Evolutionary conservation across 2,113 vertebrate species (phyloP).

Genomic region (Piprites chloris): DNA sequence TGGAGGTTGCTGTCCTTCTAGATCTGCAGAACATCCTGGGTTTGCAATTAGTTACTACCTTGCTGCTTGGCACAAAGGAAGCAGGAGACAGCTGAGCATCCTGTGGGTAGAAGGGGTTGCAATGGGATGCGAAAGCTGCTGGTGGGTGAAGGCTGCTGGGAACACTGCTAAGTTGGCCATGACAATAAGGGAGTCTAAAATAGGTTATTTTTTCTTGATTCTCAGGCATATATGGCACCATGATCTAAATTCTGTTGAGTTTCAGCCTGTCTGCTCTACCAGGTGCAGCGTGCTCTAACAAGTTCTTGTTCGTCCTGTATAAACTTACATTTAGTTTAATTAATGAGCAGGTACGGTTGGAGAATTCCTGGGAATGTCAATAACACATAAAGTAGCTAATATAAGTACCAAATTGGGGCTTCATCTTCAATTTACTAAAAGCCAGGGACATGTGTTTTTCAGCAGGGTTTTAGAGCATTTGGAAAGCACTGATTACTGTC

Average conservation of each 20-base stretch:
- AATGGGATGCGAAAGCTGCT: not conserved
- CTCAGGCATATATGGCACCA: accelerated
- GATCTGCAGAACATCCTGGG: not conserved
- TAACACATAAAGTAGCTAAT: not conserved
- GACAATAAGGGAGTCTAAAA: not conserved
- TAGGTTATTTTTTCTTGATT: not conserved
- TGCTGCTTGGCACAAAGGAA: not conserved
- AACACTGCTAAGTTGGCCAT: not conserved
- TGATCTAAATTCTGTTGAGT: not conserved
- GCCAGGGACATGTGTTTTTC: not conserved
- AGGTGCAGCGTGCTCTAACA: accelerated
- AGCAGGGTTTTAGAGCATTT: not conserved
- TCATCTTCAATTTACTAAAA: not conserved
- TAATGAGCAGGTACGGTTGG: not conserved
- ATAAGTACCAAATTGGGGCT: not conserved
- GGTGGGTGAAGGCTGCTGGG: not conserved
- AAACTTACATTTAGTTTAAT: not conserved
- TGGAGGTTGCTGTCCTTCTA: not conserved
- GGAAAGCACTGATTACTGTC: not conserved
- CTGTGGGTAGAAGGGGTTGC: accelerated
- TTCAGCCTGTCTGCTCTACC: not conserved
- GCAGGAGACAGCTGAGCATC: not conserved
- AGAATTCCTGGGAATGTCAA: not conserved
- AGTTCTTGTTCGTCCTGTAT: not conserved
- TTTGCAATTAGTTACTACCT: not conserved